Evolutionary conservation across 2,888 invertebrate species (phyloP), one percentile per base, ranked within the genome.

Genomic region (Synanthedon vespiformis): DNA sequence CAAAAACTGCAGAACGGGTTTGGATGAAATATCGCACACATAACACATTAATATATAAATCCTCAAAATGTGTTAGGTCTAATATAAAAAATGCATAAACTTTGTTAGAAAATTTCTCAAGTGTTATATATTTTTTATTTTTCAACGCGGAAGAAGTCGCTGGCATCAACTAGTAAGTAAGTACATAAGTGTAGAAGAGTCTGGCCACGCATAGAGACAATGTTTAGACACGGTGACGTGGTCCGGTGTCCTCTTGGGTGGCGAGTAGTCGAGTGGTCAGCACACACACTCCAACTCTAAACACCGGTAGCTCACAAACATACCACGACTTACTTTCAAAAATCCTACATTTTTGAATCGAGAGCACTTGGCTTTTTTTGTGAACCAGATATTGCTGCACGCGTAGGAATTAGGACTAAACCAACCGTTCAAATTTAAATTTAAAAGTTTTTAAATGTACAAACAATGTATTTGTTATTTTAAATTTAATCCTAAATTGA

Each of bases 251-350:
- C 57, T 65, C 69, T 77, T 81, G 86, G 86, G 84, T 84, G 84
- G 83, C 70, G 65, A 34, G 34, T 69, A 64, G 60, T 81, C 67
- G 66, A 85, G 86, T 82, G 85, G 72, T 71, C 59, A 50, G 73
- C 74, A 86, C 82, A 86, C 82, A 86, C 85, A 86, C 77, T 77
- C 60, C 57, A 64, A 58, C 54, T 53, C 57, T 65, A 70, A 81
- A 82, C 81, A 82, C 85, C 84, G 77, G 86, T 85, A 84, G 83
- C 80, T 67, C 61, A 72, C 76, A 83, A 82, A 84, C 78, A 81
- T 72, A 74, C 71, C 67, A 70, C 72, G 70, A 73, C 72, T 72
- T 72, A 70, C 71, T 74, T 76, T 71, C 68, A 70, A 73, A n/a
- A 74, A 70, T 68, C 71, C 70, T 69, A 72, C 74, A 77, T 73